Evolutionary conservation across 2,888 invertebrate genomes (phyloP).

Genomic region (Anorthoa munda): DNA sequence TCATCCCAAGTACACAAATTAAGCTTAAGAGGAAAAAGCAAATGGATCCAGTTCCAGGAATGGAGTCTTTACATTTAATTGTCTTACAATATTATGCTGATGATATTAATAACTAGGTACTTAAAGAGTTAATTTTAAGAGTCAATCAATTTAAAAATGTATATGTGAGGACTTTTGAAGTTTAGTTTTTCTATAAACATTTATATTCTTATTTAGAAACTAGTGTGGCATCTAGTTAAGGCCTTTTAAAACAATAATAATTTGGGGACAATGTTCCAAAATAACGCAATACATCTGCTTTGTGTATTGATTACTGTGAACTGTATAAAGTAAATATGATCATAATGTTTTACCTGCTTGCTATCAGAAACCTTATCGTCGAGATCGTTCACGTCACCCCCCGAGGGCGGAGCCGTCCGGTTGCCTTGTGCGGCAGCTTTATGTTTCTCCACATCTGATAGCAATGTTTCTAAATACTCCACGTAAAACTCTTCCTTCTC

Average conservation of each 20-base stretch:
- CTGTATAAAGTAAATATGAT: constrained; percentile 5
- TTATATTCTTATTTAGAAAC: not conserved
- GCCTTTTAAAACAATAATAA: not conserved
- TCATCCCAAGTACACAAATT: constrained; percentile 41
- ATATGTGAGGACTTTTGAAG: not conserved
- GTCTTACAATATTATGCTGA: not conserved
- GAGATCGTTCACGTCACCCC: constrained; percentile 84
- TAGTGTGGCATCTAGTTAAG: not conserved
- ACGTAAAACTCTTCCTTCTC: constrained; percentile 98
- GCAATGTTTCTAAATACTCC: constrained; percentile 95
- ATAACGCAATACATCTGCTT: not conserved
- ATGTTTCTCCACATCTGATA: constrained; percentile 96
- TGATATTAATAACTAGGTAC: not conserved
- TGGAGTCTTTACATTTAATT: constrained; percentile 6
- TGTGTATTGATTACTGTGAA: not conserved
- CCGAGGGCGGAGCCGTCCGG: constrained; percentile 89
- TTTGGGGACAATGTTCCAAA: not conserved
- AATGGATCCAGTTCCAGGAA: constrained; percentile 7
- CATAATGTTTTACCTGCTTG: constrained; percentile 82
- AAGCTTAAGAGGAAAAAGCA: constrained; percentile 34
- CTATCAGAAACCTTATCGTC: constrained; percentile 88
- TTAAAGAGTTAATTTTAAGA: not conserved
- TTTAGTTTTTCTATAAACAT: not conserved
- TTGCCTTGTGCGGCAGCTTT: constrained; percentile 90
- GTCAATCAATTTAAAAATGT: not conserved